These are phyloP conservation scores for Pycnomerus fuliginosus DNA, from an alignment of 2,888 invertebrate species.

Conservation along the genomic window DNA sequence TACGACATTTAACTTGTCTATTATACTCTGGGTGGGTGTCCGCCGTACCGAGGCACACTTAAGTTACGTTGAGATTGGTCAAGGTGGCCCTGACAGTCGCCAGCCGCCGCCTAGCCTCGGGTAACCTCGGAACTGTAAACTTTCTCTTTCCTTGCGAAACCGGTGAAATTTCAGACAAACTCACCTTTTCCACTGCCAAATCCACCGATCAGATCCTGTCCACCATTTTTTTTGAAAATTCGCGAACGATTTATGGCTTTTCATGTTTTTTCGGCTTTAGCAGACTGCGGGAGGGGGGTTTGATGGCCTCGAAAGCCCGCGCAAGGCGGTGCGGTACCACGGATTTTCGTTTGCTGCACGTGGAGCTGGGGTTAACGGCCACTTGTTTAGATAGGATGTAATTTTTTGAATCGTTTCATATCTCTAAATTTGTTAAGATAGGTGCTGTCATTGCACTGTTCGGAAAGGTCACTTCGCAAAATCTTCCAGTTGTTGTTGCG, in stretches of 20 bases:
- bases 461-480: constrained; percentile 23
- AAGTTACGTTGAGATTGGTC: constrained; percentile 52
- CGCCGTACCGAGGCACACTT: constrained; percentile 32
- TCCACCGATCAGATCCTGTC: constrained; percentile 4
- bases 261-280: not conserved
- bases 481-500: no score
- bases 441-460: constrained; percentile 18
- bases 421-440: constrained; percentile 27
- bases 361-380: constrained; percentile 15
- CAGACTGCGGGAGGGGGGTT: constrained; percentile 17
- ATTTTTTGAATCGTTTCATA: constrained; percentile 10
- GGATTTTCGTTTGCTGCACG: constrained; percentile 30
- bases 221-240: constrained; percentile 1
- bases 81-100: constrained; percentile 46
- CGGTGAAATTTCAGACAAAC: constrained; percentile 1
- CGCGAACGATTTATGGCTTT: constrained; percentile 8
- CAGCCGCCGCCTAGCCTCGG: constrained; percentile 29
- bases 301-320: constrained; percentile 43
- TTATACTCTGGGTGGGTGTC: no score
- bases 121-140: constrained; percentile 35
- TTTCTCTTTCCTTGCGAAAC: constrained; percentile 43
- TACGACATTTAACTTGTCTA: no score
- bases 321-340: constrained; percentile 46
- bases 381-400: constrained; percentile 7
- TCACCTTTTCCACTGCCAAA: no score